Percentiles rank a stretch among this genome's conserved stretches.
Conservation (phyloP, 2,113 vertebrate genomes). For the Orycteropus afer region DNA sequence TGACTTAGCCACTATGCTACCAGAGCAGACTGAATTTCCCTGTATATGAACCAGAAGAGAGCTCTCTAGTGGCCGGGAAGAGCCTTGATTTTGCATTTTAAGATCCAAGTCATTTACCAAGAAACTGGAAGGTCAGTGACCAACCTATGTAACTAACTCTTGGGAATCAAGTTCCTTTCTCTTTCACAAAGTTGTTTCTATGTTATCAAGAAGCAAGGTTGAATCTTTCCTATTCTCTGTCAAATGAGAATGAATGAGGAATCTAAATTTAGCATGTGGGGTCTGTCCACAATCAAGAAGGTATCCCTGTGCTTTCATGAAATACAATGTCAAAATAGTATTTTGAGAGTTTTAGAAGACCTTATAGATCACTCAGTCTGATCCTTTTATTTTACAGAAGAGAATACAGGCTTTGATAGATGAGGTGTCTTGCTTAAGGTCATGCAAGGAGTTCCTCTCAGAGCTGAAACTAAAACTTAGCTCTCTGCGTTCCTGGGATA, state of each 20-base stretch:
- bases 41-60: neutral
- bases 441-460: neutral
- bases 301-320: neutral
- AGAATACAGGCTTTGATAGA: neutral
- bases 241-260: neutral
- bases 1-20: no score
- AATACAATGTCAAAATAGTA: neutral
- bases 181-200: neutral
- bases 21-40: neutral
- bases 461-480: neutral
- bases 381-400: neutral
- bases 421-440: neutral
- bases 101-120: neutral
- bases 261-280: neutral
- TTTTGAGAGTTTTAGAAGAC: neutral
- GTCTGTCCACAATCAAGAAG: neutral
- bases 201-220: conserved; percentile 21
- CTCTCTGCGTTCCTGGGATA: neutral
- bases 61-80: neutral
- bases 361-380: neutral
- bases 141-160: neutral
- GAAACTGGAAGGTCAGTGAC: neutral
- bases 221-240: neutral
- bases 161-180: neutral
- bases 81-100: neutral